A percentile compares a stretch with the other conserved stretches of the same genome.
Evolutionary conservation across 2,888 invertebrate species (phyloP).

Genomic region (Cybosia mesomella): DNA sequence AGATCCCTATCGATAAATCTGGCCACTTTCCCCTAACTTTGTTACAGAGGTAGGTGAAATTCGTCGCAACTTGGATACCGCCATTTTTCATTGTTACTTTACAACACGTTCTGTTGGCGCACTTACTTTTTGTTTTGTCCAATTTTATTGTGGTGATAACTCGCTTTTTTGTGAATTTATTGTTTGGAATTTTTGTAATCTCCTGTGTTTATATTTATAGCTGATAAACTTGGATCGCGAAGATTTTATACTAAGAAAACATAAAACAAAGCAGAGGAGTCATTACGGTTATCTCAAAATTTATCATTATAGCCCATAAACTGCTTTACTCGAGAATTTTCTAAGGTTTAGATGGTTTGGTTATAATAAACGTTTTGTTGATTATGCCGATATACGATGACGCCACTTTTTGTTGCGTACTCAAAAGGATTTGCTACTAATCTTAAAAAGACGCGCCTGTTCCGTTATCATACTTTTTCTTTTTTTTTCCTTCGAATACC

Average conservation of each 20-base stretch:
- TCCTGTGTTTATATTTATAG: constrained; percentile 42
- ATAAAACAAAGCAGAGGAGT: neutral
- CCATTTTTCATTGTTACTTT: constrained; percentile 60
- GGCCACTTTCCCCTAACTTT: constrained; percentile 58
- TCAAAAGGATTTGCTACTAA: neutral
- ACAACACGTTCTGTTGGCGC: constrained; percentile 51
- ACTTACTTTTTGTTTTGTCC: constrained; percentile 53
- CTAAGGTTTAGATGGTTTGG: neutral
- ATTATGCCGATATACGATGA: neutral
- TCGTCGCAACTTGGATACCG: constrained; percentile 53
- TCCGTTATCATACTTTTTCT: no score
- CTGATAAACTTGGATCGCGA: constrained; percentile 27
- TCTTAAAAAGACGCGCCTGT: neutral
- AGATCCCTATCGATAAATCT: constrained; percentile 58
- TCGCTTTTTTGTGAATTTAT: constrained; percentile 50
- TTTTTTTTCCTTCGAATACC: no score
- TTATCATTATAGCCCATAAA: neutral
- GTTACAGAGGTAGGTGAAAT: constrained; percentile 58
- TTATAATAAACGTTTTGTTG: constrained; percentile 1
- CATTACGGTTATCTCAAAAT: neutral
- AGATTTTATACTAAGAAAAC: constrained; percentile 17
- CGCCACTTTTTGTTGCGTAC: neutral
- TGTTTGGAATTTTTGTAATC: constrained; percentile 48
- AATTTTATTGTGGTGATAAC: constrained; percentile 52
- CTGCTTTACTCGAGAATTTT: neutral